Base-by-base conservation (phyloP, 2,797 vertebrate species). In the Sebastes oblongus region DNA sequence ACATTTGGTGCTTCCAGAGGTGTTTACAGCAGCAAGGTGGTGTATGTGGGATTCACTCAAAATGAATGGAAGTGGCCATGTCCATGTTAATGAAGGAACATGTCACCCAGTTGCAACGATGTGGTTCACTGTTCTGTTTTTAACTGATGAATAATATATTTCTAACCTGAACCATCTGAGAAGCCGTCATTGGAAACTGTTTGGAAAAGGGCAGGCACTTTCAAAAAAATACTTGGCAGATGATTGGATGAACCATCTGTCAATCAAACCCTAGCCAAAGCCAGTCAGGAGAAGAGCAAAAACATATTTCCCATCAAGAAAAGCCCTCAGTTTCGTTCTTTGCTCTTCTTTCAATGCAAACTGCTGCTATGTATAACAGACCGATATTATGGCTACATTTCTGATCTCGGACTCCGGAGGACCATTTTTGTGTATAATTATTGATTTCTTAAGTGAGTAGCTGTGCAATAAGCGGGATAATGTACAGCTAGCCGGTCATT, bases 241-340 rank as follows among this genome's bases (percentile, higher is more conserved):
- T 50, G 42, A 20, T 50, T 50, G 16, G 42, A 50, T 50, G 42
- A 50, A 50, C 42, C 42, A 50, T 50, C 42, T 50, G 42, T 50
- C 42, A 50, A 50, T 50, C 42, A 50, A 50, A 50, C 16, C 1
- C 42, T 50, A 2, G 42, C 42, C 42, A 50, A 50, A 20, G 42
- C 42, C 7, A 0, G 16, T 50, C 1, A 50, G 42, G 42, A 20
- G 42, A 50, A 50, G 42, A n/a, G 18, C 46, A 0, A n/a, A n/a
- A 9, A 50, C 2, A 52, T 52, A 0, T 50, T 50, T 0, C 0
- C 46, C 46, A 50, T 18, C 0, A 50, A 18, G 18, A 50, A 50
- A 50, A 50, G 46, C 46, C 46, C 3, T 50, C 46, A 52, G 46
- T 52, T 9, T 20, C 8, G 8, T 52, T 52, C 18, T 52, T 52